These are phyloP conservation scores for Athalia rosae DNA, from an alignment of 2,888 invertebrate genomes.

Conservation along the genomic window DNA sequence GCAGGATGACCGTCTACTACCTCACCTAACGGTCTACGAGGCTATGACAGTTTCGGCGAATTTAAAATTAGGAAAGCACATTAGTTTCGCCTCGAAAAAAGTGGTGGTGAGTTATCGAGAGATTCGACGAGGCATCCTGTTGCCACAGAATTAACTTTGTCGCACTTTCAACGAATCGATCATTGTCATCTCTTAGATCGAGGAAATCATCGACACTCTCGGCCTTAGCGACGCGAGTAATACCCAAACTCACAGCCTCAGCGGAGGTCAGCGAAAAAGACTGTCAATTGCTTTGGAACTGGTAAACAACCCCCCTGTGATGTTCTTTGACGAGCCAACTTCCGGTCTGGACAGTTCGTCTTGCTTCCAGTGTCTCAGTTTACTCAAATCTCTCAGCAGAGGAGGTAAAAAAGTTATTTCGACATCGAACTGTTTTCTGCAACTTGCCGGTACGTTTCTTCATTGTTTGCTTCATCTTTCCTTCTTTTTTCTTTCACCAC, in stretches of 20 bases:
- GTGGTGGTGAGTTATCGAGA: slow-evolving; percentile 78
- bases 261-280: slow-evolving; percentile 93
- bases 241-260: slow-evolving; percentile 87
- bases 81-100: slow-evolving; percentile 83
- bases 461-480: neutral
- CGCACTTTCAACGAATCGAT: neutral
- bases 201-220: slow-evolving; percentile 90
- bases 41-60: slow-evolving; percentile 96
- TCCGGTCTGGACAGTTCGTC: slow-evolving; percentile 96
- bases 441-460: neutral
- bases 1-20: slow-evolving; percentile 94
- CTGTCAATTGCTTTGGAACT: slow-evolving; percentile 93
- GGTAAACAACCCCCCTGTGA: slow-evolving; percentile 96
- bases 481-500: neutral
- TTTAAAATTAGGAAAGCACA: slow-evolving; percentile 90
- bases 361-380: slow-evolving; percentile 92
- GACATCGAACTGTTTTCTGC: neutral
- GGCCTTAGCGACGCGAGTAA: slow-evolving; percentile 87
- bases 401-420: slow-evolving; percentile 75
- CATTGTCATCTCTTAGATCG: slow-evolving; percentile 62
- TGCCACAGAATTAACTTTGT: neutral
- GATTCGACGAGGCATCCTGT: no score
- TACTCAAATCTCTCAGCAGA: slow-evolving; percentile 91
- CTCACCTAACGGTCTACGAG: slow-evolving; percentile 92
- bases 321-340: slow-evolving; percentile 97